These are phyloP conservation scores for Myiagra hebetior DNA, from an alignment of 2,113 vertebrate genomes.

Conservation along the genomic window DNA sequence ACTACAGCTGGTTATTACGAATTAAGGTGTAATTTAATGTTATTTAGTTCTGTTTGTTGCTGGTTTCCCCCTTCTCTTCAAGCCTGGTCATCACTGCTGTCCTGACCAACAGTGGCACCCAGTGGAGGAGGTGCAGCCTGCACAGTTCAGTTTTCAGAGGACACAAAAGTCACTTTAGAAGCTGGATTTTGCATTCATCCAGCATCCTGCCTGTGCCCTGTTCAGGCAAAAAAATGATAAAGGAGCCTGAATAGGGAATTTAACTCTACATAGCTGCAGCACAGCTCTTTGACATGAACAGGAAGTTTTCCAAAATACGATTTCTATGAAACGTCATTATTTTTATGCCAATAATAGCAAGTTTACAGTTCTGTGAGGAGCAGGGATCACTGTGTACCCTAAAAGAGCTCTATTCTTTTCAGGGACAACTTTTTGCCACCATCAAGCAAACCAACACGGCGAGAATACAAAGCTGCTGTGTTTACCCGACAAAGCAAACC, in stretches of 20 bases:
- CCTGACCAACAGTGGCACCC: constrained; percentile 47
- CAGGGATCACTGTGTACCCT: not conserved
- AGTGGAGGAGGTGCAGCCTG: not conserved
- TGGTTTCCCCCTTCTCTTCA: not conserved
- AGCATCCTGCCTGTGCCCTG: not conserved
- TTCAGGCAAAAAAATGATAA: not conserved
- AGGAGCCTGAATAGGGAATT: not conserved
- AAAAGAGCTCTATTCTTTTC: not conserved
- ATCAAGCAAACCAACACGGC: not conserved
- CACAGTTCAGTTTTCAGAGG: not conserved
- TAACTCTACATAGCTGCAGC: not conserved
- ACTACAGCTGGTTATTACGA: not conserved
- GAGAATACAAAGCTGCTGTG: not conserved
- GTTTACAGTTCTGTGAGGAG: not conserved
- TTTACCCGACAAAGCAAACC: constrained; percentile 81
- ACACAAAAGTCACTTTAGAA: not conserved
- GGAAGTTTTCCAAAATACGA: not conserved
- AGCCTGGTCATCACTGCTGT: not conserved
- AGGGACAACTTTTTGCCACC: not conserved
- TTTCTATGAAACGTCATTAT: not conserved
- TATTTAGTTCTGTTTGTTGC: not conserved
- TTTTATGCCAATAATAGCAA: not conserved
- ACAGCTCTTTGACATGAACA: not conserved
- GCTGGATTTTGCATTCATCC: not conserved
- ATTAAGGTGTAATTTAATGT: not conserved